Base-by-base conservation (phyloP, 2,888 invertebrate genomes). In the Drosophila falleni region DNA sequence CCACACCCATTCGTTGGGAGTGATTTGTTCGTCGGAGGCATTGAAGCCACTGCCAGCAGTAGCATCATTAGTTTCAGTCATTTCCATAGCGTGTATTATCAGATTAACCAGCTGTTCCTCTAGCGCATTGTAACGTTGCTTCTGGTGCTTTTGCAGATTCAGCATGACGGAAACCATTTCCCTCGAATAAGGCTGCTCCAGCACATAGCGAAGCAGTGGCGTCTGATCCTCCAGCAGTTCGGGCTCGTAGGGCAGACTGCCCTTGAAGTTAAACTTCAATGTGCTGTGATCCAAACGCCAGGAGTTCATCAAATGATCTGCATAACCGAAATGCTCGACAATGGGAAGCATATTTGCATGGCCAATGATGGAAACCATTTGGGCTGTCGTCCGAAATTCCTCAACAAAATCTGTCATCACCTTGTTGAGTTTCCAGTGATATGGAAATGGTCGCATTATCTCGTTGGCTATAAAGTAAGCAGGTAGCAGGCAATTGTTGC, bases 91-190 rank as follows among this genome's bases (percentile, higher is more conserved):
- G 54, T 96, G 93, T 77, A 99, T 96, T 80, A 98, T 96, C 44
- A 98, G 93, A 90, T 98, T 97, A 0, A 98, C 98, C 44, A 99
- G 93, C 91, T 98, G 97, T 86, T 98, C 98, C 92, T 99, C 98
- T 47, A 99, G 93, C 0, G 97, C 97, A 68, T 96, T 95, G 91
- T 98, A 98, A 16, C 97, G 94, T 90, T 96, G 96, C 89, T 97
- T 97, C 79, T 96, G 96, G 94, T 98, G 98, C 91, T 98, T 98
- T 90, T 97, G 98, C 23, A 99, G 93, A 44, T 98, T 97, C 16
- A 99, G 93, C 96, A 99, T 98, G 3, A 96, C 97, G 84, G 97
- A 98, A 81, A 98, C 97, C 97, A 98, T 98, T 90, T 99, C 99
- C 78, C 98, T 94, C 1, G 98, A 98, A 92, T 98, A 99, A 0